A percentile compares a stretch with the other conserved stretches of the same genome.
Evolutionary conservation across 2,797 vertebrate genomes (phyloP).

Genomic region (Ptychadena robeensis): DNA sequence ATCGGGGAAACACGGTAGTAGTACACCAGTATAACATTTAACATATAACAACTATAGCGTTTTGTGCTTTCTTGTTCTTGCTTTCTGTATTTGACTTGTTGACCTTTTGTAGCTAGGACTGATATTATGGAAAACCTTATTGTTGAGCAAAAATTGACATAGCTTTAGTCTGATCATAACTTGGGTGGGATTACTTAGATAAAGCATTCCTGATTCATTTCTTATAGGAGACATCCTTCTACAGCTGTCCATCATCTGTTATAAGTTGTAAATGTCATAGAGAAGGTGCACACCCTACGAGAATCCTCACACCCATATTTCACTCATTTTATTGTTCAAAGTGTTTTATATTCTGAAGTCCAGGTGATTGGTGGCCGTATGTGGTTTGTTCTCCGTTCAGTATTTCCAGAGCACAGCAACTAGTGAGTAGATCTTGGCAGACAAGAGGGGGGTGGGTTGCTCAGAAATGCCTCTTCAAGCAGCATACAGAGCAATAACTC

Average conservation of each 20-base stretch:
- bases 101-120: no score
- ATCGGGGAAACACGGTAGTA: no score
- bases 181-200: no score
- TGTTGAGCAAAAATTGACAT: no score
- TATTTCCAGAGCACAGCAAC: background rate
- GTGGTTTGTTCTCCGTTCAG: background rate
- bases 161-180: no score
- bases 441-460: background rate
- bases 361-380: background rate
- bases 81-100: no score
- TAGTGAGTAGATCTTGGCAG: background rate
- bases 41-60: no score
- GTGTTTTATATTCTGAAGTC: background rate
- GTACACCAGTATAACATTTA: no score
- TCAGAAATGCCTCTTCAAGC: background rate
- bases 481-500: constrained; percentile 4
- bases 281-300: background rate
- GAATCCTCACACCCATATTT: background rate
- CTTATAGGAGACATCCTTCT: background rate
- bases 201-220: no score
- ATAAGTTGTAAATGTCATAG: background rate
- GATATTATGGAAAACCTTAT: no score
- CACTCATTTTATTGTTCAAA: background rate
- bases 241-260: background rate
- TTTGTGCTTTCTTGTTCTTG: no score